A percentile compares a stretch with the other conserved stretches of the same genome.
Evolutionary conservation across 2,888 invertebrate species (phyloP).

Genomic region (Euproctis similis): DNA sequence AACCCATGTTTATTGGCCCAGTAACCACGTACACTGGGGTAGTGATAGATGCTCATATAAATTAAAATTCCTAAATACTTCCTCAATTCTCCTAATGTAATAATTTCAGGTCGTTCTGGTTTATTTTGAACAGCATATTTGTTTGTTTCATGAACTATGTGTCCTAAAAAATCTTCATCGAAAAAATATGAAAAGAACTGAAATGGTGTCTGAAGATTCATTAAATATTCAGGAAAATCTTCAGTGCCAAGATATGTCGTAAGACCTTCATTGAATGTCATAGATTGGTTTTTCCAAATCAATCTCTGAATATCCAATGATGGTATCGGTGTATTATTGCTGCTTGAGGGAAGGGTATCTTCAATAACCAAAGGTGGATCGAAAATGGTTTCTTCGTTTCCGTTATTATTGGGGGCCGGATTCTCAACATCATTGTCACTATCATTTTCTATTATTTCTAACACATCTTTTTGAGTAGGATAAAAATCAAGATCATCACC

Average conservation of each 20-base stretch:
- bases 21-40: slow-evolving; percentile 9
- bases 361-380: not conserved
- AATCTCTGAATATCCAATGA: slow-evolving; percentile 3
- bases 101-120: slow-evolving; percentile 10
- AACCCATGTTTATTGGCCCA: slow-evolving; percentile 1
- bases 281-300: not conserved
- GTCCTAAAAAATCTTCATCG: not conserved
- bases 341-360: not conserved
- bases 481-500: not conserved
- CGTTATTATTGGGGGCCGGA: not conserved
- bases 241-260: not conserved
- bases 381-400: not conserved
- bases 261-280: not conserved
- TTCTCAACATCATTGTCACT: not conserved
- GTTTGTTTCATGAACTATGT: slow-evolving; percentile 10
- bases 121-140: slow-evolving; percentile 13
- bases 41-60: slow-evolving; percentile 20
- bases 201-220: not conserved
- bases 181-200: slow-evolving; percentile 1
- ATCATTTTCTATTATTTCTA: not conserved
- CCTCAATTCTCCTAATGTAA: slow-evolving; percentile 2
- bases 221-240: not conserved
- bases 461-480: not conserved
- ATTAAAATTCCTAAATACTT: slow-evolving; percentile 6
- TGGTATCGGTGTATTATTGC: not conserved